Conservation (phyloP, 2,113 vertebrate genomes). For the Meleagris gallopavo region DNA sequence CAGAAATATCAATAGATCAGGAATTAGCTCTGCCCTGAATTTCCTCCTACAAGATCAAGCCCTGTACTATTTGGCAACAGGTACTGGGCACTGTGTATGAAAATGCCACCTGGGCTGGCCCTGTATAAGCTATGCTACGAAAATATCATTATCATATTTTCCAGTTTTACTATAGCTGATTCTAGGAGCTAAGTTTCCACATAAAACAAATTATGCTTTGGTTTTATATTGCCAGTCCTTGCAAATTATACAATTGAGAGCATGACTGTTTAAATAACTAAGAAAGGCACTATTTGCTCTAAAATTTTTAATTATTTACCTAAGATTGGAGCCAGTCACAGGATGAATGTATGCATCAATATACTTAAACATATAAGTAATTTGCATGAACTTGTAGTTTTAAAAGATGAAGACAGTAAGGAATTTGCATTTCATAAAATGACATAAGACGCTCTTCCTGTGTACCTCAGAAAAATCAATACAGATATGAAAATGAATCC, state of each 20-base stretch:
- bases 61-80: accelerated
- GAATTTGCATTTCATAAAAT: not conserved
- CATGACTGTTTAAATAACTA: not conserved
- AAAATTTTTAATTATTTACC: not conserved
- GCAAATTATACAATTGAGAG: not conserved
- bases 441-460: not conserved
- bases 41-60: not conserved
- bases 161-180: constrained; percentile 20
- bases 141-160: constrained; percentile 57
- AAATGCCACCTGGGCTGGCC: constrained; percentile 36
- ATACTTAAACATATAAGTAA: not conserved
- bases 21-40: not conserved
- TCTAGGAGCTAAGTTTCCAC: constrained; percentile 56
- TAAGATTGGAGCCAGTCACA: not conserved
- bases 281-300: not conserved
- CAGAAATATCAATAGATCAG: accelerated
- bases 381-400: not conserved
- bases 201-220: constrained; percentile 20
- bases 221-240: constrained; percentile 5
- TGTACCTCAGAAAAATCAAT: not conserved
- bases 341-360: not conserved
- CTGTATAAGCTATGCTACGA: not conserved
- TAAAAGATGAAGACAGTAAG: not conserved
- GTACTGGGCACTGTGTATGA: not conserved
- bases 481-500: not conserved